A percentile compares a stretch with the other conserved stretches of the same genome.
phyloP scores from a whole-genome alignment of 2,888 invertebrate genomes.

The Drosophila pegasa region DNA sequence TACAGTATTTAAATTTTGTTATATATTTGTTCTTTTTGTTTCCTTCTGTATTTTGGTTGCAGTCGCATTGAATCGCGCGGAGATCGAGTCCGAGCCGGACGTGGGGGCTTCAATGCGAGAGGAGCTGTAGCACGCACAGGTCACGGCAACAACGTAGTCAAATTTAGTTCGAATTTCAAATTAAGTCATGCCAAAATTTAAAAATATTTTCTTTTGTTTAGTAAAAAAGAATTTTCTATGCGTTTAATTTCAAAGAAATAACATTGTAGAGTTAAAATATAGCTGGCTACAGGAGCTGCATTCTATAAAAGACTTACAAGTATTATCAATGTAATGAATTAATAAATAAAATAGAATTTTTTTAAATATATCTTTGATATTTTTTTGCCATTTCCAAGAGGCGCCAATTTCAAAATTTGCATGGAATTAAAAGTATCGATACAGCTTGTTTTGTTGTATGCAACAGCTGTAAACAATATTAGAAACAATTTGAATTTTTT shows the following conservation, averaged over 20 bases:
- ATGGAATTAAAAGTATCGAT: background rate
- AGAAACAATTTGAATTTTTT: background rate
- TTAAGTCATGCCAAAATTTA: conserved; percentile 32
- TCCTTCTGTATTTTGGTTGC: conserved; percentile 42
- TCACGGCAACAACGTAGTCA: conserved; percentile 26
- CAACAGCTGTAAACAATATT: background rate
- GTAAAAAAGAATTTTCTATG: background rate
- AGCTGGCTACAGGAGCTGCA: background rate
- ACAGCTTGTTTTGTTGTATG: background rate
- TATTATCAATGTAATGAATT: background rate
- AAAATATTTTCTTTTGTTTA: background rate
- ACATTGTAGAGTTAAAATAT: background rate
- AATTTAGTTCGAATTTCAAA: conserved; percentile 37
- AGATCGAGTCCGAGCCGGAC: conserved; percentile 16
- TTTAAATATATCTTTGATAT: background rate
- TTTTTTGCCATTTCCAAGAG: background rate
- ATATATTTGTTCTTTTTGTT: too few relatives aligned
- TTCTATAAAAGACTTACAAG: background rate
- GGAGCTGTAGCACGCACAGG: conserved; percentile 49
- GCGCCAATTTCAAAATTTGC: background rate
- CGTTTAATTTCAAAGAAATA: conserved; percentile 4
- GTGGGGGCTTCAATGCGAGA: conserved; percentile 14
- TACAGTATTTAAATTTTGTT: conserved; percentile 55
- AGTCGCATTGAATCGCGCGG: conserved; percentile 37
- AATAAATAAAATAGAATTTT: background rate